Percentiles rank a stretch among this genome's conserved stretches.
Conservation (phyloP, 2,113 vertebrate genomes). For the Thunnus maccoyii region DNA sequence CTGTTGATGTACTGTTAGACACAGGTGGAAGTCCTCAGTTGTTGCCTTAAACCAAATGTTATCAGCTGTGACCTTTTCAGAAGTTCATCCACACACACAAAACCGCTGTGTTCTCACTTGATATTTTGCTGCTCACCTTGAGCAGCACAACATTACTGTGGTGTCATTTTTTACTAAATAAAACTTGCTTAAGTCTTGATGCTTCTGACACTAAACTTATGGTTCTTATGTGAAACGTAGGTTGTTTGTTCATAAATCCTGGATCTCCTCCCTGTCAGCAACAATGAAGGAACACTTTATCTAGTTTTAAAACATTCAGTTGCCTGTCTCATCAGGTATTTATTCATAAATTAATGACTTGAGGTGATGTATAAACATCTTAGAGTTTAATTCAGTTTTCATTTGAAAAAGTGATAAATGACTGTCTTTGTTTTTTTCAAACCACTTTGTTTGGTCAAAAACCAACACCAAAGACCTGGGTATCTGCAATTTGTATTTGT, state of each 20-base stretch:
- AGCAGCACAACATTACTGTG: neutral
- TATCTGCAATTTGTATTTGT: neutral
- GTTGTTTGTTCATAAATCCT: neutral
- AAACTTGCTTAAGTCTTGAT: neutral
- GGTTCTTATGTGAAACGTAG: neutral
- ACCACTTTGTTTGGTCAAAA: neutral
- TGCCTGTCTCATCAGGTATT: no score
- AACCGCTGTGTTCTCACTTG: neutral
- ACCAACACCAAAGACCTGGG: conserved; percentile 12
- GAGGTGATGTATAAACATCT: no score
- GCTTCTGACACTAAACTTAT: neutral
- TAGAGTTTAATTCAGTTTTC: no score
- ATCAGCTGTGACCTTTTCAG: neutral
- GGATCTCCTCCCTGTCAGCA: neutral
- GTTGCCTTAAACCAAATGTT: neutral
- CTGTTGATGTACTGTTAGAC: neutral
- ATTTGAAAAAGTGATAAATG: neutral
- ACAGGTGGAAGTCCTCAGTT: neutral
- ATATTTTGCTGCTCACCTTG: neutral
- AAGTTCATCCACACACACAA: neutral
- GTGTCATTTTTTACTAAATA: neutral
- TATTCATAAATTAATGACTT: no score
- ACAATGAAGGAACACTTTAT: neutral
- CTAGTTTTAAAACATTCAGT: no score
- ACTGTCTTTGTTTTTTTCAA: neutral